Percentiles rank a stretch among this genome's conserved stretches.
Conservation (phyloP, 1,140 invertebrate genomes). For the Danaus plexippus region DNA sequence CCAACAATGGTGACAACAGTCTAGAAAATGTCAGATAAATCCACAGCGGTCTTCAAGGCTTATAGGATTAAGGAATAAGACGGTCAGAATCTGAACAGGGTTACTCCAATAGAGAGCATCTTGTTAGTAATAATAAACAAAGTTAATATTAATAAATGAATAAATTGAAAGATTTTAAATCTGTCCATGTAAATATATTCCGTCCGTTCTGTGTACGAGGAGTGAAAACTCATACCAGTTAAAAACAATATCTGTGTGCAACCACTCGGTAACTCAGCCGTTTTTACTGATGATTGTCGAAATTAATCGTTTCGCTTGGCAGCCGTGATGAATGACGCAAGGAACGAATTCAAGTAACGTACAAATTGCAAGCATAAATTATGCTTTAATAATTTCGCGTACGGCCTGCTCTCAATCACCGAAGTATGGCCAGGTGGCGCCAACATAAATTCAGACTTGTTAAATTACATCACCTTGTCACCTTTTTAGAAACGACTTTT, state of each 20-base stretch:
- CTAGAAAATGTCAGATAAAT: slow-evolving; percentile 9
- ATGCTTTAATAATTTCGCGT: slow-evolving; percentile 66
- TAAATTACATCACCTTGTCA: slow-evolving; percentile 38
- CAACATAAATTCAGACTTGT: slow-evolving; percentile 47
- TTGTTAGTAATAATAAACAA: too few species aligned
- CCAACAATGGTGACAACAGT: too few species aligned
- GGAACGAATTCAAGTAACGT: slow-evolving; percentile 61
- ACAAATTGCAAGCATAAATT: slow-evolving; percentile 69
- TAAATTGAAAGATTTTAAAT: too few species aligned
- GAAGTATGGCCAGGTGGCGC: slow-evolving; percentile 52
- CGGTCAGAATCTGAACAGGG: slow-evolving; percentile 1
- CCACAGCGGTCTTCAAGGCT: slow-evolving; percentile 6
- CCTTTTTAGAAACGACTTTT: slow-evolving; percentile 19
- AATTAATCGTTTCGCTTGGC: slow-evolving; percentile 49
- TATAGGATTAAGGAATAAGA: slow-evolving; percentile 2
- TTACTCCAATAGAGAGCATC: not conserved
- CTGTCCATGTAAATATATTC: too few species aligned
- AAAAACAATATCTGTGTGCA: slow-evolving; percentile 24
- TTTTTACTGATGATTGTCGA: slow-evolving; percentile 53
- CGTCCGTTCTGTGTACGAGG: not conserved
- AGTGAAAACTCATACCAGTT: slow-evolving; percentile 15
- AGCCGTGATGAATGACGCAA: slow-evolving; percentile 61
- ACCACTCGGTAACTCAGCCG: slow-evolving; percentile 29
- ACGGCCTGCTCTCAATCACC: slow-evolving; percentile 58
- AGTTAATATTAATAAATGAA: too few species aligned